Conservation (phyloP, 64 coral and sea anemone genomes). For the Actinia tenebrosa region DNA sequence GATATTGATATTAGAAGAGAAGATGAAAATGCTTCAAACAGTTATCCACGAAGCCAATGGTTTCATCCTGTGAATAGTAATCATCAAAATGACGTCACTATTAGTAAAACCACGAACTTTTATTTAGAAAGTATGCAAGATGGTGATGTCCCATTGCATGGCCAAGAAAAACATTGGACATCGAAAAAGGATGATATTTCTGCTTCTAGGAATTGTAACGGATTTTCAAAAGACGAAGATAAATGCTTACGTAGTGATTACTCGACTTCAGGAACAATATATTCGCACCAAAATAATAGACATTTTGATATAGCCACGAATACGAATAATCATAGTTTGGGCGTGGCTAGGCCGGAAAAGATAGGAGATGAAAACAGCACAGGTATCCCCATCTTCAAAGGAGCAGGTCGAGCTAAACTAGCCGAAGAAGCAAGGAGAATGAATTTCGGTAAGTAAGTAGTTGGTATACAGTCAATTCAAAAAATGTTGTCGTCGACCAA, state of each 20-base stretch:
- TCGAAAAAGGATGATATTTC: background rate
- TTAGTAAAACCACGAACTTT: background rate
- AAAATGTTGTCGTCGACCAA: too few species aligned
- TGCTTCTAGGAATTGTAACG: too few species aligned
- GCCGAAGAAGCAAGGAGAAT: slow-evolving; percentile 63
- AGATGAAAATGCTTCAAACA: background rate
- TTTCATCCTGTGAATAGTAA: background rate
- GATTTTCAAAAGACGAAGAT: too few species aligned
- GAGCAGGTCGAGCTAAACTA: slow-evolving; percentile 65
- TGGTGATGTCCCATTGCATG: too few species aligned
- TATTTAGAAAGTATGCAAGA: too few species aligned
- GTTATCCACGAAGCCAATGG: background rate
- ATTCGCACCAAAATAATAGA: background rate
- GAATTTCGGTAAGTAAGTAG: slow-evolving; percentile 55
- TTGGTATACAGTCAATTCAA: too few species aligned
- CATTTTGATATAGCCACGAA: background rate
- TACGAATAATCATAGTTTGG: background rate
- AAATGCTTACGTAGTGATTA: background rate
- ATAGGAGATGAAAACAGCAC: background rate
- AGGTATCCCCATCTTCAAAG: background rate
- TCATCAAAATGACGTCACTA: background rate
- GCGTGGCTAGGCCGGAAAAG: background rate
- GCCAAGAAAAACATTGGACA: too few species aligned
- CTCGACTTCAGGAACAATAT: background rate
- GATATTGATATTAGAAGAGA: too few species aligned